Conservation (phyloP, 2,888 invertebrate species). For the Mylabris sibirica region DNA sequence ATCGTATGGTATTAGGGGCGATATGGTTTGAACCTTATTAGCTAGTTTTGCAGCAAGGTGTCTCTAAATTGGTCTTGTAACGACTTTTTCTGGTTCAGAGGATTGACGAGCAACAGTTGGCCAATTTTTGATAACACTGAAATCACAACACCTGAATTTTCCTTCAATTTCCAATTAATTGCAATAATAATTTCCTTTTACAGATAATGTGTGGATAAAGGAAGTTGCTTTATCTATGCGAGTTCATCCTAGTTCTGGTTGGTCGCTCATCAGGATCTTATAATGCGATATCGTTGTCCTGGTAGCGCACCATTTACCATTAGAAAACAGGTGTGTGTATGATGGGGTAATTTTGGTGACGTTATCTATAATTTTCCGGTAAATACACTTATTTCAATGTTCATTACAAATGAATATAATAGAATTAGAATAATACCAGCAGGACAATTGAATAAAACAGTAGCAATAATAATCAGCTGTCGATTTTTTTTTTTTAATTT, state of each 20-base stretch:
- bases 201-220: not conserved
- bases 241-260: conserved; percentile 23
- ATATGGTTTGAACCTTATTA: conserved; percentile 41
- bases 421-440: not conserved
- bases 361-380: conserved; percentile 5
- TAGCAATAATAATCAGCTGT: not conserved
- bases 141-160: too few species aligned
- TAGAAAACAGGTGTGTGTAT: conserved; percentile 28
- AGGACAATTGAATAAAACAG: not conserved
- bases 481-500: not conserved
- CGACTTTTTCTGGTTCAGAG: conserved; percentile 44
- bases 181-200: conserved; percentile 6
- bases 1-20: conserved; percentile 25
- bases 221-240: too few species aligned
- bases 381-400: not conserved
- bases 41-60: conserved; percentile 40
- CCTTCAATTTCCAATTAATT: too few species aligned
- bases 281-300: conserved; percentile 32
- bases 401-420: not conserved
- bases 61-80: conserved; percentile 34
- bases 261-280: conserved; percentile 21
- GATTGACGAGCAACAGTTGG: conserved; percentile 37
- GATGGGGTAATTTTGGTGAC: conserved; percentile 14
- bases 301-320: conserved; percentile 36
- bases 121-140: conserved; percentile 22